These are phyloP conservation scores for Brachirus orientalis DNA, from an alignment of 2,113 vertebrate species.

Conservation along the genomic window DNA sequence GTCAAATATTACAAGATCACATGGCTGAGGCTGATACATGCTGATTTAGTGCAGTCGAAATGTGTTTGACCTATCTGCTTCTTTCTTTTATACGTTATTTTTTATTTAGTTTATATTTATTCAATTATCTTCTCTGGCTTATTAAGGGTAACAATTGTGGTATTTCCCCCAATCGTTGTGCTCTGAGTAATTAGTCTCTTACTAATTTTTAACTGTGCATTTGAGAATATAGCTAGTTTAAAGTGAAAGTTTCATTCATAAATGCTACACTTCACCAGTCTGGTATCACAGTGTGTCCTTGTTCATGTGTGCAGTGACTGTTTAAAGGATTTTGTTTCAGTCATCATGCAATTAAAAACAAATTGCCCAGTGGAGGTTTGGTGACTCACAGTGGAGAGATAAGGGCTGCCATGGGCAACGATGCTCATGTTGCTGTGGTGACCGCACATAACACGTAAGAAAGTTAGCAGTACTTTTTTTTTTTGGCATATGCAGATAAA, in stretches of 20 bases:
- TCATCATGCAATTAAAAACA: slow-evolving; percentile 72
- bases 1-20: background rate
- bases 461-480: slow-evolving; percentile 18
- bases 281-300: slow-evolving; percentile 15
- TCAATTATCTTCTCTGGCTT: background rate
- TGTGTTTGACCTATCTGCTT: background rate
- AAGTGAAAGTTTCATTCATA: background rate
- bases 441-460: slow-evolving; percentile 6
- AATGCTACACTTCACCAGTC: background rate
- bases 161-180: background rate
- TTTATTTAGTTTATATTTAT: background rate
- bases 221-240: background rate
- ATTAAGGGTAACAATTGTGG: slow-evolving; percentile 1
- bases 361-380: slow-evolving; percentile 44
- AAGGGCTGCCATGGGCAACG: slow-evolving; percentile 23
- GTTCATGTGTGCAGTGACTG: slow-evolving; percentile 28
- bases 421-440: slow-evolving; percentile 23
- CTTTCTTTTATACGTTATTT: too few species aligned
- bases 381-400: slow-evolving; percentile 50
- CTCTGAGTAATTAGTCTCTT: too few species aligned
- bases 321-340: slow-evolving; percentile 44
- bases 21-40: slow-evolving; percentile 10
- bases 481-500: slow-evolving; percentile 27
- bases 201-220: background rate
- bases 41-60: too few species aligned